These are phyloP conservation scores for Phalanger gymnotis DNA, from an alignment of 2,797 vertebrate species.

Conservation along the genomic window DNA sequence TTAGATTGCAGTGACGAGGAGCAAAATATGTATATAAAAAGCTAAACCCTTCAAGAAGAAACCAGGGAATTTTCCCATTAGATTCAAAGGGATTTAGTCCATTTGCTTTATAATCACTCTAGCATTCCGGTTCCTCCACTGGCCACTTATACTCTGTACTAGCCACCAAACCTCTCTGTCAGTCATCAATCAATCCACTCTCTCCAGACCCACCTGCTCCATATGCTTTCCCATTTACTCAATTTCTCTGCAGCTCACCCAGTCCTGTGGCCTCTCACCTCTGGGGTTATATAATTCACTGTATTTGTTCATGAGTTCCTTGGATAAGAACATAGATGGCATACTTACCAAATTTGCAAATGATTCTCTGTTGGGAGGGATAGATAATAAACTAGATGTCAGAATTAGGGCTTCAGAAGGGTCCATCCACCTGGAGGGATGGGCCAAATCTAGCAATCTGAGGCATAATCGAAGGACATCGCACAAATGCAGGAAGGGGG, in stretches of 20 bases:
- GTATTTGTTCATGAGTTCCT: not conserved
- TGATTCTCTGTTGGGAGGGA: not conserved
- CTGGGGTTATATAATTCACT: not conserved
- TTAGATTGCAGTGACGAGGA: constrained; percentile 66
- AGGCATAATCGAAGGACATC: not conserved
- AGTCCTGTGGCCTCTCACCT: not conserved
- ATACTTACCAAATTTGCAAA: not conserved
- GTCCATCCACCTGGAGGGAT: not conserved
- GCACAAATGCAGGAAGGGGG: not conserved
- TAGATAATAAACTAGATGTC: not conserved
- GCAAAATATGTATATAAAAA: constrained; percentile 74
- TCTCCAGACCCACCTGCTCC: not conserved
- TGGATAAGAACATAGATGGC: not conserved
- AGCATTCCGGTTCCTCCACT: not conserved
- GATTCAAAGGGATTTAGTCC: constrained; percentile 26
- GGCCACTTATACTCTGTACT: not conserved
- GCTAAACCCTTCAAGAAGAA: constrained; percentile 68
- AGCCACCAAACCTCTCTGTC: not conserved
- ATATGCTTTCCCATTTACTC: not conserved
- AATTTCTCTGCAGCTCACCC: not conserved
- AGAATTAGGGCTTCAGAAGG: not conserved
- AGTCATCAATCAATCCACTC: not conserved
- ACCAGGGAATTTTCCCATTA: constrained; percentile 66
- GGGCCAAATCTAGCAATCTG: not conserved
- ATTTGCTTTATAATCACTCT: constrained; percentile 32